These are phyloP conservation scores for Chironex yamaguchii DNA, from an alignment of 30 jellyfish, hydroid and myxozoan species.

Conservation along the genomic window DNA sequence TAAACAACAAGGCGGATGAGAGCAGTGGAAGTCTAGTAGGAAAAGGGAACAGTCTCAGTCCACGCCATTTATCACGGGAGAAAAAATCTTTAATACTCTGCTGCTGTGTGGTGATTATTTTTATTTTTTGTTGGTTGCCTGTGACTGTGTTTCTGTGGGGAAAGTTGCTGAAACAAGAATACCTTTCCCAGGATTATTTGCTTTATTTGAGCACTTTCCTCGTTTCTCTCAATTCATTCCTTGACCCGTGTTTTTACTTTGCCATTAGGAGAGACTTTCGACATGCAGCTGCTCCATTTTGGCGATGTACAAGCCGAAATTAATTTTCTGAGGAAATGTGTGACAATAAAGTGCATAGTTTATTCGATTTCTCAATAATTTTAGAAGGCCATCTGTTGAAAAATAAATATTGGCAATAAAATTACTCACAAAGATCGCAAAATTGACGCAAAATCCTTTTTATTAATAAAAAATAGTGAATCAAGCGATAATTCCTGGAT, in stretches of 20 bases:
- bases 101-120: slow-evolving; percentile 50
- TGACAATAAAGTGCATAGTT: no score
- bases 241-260: slow-evolving; percentile 63
- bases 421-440: no score
- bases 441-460: no score
- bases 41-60: background rate
- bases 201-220: slow-evolving; percentile 42
- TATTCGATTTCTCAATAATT: no score
- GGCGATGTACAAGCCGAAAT: no score
- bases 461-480: no score
- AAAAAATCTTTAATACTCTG: slow-evolving; percentile 57
- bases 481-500: no score
- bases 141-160: slow-evolving; percentile 65
- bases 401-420: no score
- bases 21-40: slow-evolving; percentile 25
- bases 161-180: background rate
- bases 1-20: background rate
- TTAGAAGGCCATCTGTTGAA: no score
- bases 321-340: no score
- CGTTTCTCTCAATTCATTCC: slow-evolving; percentile 58
- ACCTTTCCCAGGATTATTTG: slow-evolving; percentile 46
- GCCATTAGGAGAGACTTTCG: slow-evolving; percentile 70
- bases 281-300: slow-evolving; percentile 40
- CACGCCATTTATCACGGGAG: slow-evolving; percentile 14
- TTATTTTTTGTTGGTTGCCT: slow-evolving; percentile 70